Base-by-base conservation (phyloP, 2,797 vertebrate species). In the Notoglanidium macrostoma region DNA sequence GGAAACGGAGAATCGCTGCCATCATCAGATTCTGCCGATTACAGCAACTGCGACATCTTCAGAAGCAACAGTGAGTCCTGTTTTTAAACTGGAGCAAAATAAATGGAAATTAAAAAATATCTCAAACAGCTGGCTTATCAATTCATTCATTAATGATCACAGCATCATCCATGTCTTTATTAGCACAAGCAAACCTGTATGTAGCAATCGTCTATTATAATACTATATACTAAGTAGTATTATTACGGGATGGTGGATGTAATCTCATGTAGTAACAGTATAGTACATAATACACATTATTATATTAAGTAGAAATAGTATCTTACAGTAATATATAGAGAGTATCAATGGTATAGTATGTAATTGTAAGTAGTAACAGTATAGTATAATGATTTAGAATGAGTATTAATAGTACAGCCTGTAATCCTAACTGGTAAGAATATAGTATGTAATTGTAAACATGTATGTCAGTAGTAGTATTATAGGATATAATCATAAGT, bases 1-100 rank as follows among this genome's bases (percentile, higher is more conserved):
- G 86, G 86, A 74, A 78, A 73, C 74, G 89, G 90, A 91, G 91
- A 92, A 74, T 92, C 91, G 0, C 59, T 89, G 68, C 91, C 89
- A 44, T 93, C 94, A 54, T 94, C 77, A 87, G 92, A 93, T 87
- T 92, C 91, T 0, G 90, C 89, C 88, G 95, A 93, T 85, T 94
- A 95, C 91, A 92, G 92, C 92, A 96, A 95, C 92, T 91, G 90
- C 32, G 89, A 92, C 4, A 26, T 93, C 84, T 89, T 94, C 91
- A 85, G 89, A 65, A 55, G 89, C 83, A 91, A 92, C 90, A 93
- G 95, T 96, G 91, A 95, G 95, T 94, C 72, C 68, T 23, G 59
- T 2, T 15, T n/a, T n/a, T 15, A n/a, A 74, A 49, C 44, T 49
- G 9, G 76, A 35, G 51, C 4, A 7, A 21, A 32, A 12, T 46